Evolutionary conservation across 2,797 vertebrate genomes (phyloP).

Genomic region (Lacerta viridis): DNA sequence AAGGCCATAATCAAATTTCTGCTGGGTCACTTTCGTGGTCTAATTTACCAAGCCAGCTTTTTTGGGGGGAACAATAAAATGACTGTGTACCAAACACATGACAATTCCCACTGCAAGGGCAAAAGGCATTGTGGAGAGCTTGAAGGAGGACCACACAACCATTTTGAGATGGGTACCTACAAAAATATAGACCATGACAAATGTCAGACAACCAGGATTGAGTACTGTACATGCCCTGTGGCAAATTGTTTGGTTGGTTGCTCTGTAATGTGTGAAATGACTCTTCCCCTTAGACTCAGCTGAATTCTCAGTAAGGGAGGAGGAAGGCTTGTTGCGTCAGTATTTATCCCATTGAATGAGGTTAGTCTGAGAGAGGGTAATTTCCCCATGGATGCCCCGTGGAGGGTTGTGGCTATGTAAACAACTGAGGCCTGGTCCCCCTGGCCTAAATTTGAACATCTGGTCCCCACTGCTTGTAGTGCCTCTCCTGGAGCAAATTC

Average conservation of each 20-base stretch:
- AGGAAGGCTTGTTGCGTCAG: not conserved
- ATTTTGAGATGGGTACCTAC: not conserved
- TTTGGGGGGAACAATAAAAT: not conserved
- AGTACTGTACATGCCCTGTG: not conserved
- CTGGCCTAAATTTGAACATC: not conserved
- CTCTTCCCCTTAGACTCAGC: not conserved
- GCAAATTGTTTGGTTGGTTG: not conserved
- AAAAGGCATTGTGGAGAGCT: not conserved
- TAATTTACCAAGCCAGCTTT: not conserved
- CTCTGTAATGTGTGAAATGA: not conserved
- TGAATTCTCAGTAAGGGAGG: not conserved
- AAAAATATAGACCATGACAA: not conserved
- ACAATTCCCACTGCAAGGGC: not conserved
- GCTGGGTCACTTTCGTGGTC: not conserved
- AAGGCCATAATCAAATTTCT: not conserved
- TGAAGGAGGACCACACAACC: not conserved
- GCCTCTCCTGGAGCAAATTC: not conserved
- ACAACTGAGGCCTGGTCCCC: not conserved
- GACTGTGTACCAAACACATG: not conserved
- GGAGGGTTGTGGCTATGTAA: not conserved
- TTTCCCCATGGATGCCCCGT: not conserved
- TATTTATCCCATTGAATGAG: not conserved
- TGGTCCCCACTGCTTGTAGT: not conserved
- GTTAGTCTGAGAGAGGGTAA: not conserved
- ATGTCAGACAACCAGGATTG: not conserved